Percentiles rank a stretch among this genome's conserved stretches.
Evolutionary conservation across 2,888 invertebrate species (phyloP).

Genomic region (Lycaena phlaeas): DNA sequence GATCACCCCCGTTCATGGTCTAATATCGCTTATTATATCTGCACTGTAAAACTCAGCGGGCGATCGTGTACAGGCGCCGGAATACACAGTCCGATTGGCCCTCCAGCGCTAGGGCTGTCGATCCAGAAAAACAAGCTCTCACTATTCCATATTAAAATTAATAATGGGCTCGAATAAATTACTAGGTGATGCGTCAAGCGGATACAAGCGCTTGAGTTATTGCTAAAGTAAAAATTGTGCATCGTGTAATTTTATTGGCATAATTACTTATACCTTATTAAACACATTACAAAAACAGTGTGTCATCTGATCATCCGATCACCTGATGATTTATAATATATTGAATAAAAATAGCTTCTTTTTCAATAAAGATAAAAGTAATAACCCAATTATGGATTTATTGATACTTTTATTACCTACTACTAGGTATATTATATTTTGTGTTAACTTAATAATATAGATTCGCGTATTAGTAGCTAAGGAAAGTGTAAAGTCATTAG

Average conservation of each 20-base stretch:
- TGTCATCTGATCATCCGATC: background rate
- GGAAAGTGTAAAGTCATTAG: too few relatives aligned
- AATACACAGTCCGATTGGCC: conserved; percentile 57
- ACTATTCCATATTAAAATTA: conserved; percentile 51
- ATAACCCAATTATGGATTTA: too few relatives aligned
- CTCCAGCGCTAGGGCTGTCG: conserved; percentile 62
- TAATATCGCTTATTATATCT: conserved; percentile 37
- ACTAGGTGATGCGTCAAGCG: conserved; percentile 18
- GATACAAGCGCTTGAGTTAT: conserved; percentile 11
- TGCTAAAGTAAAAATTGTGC: background rate
- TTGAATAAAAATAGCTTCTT: too few relatives aligned
- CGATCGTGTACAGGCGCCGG: conserved; percentile 60
- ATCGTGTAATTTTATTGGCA: conserved; percentile 11
- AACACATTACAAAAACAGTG: conserved; percentile 3
- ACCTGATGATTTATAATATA: too few relatives aligned
- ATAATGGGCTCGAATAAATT: conserved; percentile 36
- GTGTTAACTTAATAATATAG: too few relatives aligned
- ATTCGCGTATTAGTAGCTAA: too few relatives aligned
- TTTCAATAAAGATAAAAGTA: too few relatives aligned
- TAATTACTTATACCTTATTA: conserved; percentile 10
- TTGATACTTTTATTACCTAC: too few relatives aligned
- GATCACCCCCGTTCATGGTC: too few relatives aligned
- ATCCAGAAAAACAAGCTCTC: conserved; percentile 50
- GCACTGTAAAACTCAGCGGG: conserved; percentile 53
- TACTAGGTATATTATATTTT: too few relatives aligned